A percentile compares a stretch with the other conserved stretches of the same genome.
These are phyloP conservation scores for Masticophis lateralis DNA, from an alignment of 2,797 vertebrate genomes.

Conservation along the genomic window DNA sequence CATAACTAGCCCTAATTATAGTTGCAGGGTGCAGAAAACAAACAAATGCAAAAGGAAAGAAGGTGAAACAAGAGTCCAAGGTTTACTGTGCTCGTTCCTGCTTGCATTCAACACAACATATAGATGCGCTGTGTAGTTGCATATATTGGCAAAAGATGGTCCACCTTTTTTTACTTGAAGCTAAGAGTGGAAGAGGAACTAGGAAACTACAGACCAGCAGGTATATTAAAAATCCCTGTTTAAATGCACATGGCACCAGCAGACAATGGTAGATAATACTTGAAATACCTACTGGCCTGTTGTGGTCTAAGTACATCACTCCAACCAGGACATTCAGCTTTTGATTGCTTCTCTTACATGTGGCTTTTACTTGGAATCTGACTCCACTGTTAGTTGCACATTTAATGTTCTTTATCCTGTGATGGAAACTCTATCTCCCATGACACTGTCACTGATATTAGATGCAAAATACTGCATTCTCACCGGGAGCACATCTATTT, in stretches of 20 bases:
- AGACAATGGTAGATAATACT: fast-evolving
- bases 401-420: background rate
- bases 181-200: background rate
- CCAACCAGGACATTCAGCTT: background rate
- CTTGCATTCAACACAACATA: too few species aligned
- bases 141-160: slow-evolving; percentile 7
- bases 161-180: background rate
- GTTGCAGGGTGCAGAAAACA: background rate
- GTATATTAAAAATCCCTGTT: background rate
- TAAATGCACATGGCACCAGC: background rate
- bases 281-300: background rate
- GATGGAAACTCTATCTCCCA: slow-evolving; percentile 35
- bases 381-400: background rate
- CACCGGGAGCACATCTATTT: background rate
- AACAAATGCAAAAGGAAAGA: background rate
- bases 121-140: background rate
- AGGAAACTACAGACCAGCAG: background rate
- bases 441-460: background rate
- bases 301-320: background rate
- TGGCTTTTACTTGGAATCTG: slow-evolving; percentile 41
- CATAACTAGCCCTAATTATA: background rate
- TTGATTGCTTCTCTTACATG: background rate
- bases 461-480: background rate
- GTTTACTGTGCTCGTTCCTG: background rate
- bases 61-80: background rate